A percentile compares a stretch with the other conserved stretches of the same genome.
phyloP scores from a whole-genome alignment of 1,140 invertebrate genomes.

The Philotrypesis tridentata region DNA sequence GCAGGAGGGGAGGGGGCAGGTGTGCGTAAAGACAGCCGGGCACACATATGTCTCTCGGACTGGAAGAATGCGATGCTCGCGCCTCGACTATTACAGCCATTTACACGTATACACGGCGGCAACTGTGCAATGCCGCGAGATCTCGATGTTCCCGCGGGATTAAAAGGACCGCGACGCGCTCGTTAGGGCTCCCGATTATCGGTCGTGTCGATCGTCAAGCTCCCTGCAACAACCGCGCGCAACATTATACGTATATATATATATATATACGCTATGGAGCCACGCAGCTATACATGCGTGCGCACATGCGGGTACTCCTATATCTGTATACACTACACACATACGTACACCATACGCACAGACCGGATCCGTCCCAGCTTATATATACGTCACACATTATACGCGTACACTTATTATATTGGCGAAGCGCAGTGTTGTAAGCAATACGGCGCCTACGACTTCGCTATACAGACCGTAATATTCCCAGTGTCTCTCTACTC shows the following conservation, averaged over 20 bases:
- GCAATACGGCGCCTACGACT: too few relatives aligned
- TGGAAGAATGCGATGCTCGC: neutral
- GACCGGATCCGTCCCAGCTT: neutral
- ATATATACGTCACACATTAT: too few relatives aligned
- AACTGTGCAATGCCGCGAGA: neutral
- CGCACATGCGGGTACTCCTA: too few relatives aligned
- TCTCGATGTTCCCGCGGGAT: constrained; percentile 14
- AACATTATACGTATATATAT: neutral
- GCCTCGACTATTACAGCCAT: constrained; percentile 29
- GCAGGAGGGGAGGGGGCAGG: neutral
- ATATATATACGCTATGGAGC: too few relatives aligned
- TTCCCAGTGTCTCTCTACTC: too few relatives aligned
- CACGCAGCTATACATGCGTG: too few relatives aligned
- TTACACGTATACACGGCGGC: constrained; percentile 1
- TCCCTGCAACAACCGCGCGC: neutral
- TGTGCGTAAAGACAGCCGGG: neutral
- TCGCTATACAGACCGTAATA: too few relatives aligned
- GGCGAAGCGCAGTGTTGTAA: too few relatives aligned
- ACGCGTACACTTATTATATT: too few relatives aligned
- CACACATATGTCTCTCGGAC: neutral
- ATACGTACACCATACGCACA: too few relatives aligned
- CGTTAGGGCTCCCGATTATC: constrained; percentile 43
- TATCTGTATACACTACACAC: neutral
- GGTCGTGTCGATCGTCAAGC: constrained; percentile 40
- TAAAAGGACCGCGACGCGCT: constrained; percentile 36